Conservation (phyloP, 2,113 vertebrate species). For the Physeter macrocephalus region DNA sequence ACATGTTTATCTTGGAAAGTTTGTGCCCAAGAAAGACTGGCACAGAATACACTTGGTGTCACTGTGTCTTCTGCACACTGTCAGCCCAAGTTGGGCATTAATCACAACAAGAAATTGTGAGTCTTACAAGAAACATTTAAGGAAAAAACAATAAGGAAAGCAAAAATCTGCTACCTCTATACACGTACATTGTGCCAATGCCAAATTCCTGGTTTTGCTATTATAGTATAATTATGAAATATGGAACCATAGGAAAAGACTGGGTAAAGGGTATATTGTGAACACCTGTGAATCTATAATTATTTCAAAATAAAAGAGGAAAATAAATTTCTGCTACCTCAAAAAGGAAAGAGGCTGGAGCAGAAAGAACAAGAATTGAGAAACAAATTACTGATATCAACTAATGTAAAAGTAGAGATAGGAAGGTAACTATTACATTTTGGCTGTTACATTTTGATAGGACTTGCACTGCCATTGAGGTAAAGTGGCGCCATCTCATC, state of each 20-base stretch:
- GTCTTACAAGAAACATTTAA: not conserved
- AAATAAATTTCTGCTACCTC: not conserved
- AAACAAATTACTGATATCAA: not conserved
- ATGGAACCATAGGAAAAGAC: not conserved
- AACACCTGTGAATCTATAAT: not conserved
- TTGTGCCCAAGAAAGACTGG: not conserved
- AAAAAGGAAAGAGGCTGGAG: not conserved
- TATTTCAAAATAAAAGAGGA: not conserved
- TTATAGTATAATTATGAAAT: not conserved
- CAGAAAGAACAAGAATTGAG: not conserved
- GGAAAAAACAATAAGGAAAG: not conserved
- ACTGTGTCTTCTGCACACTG: not conserved
- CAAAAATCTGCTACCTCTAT: not conserved
- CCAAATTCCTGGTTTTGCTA: not conserved
- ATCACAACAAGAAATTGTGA: not conserved
- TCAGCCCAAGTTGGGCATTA: not conserved
- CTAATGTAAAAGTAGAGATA: not conserved
- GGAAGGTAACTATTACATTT: not conserved
- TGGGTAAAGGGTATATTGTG: not conserved
- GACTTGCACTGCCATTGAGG: not conserved
- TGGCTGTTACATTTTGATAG: not conserved
- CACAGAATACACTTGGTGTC: not conserved
- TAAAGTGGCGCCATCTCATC: accelerated
- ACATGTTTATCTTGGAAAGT: not conserved
- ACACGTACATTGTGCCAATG: not conserved